These are phyloP conservation scores for Portevinia maculata DNA, from an alignment of 2,888 invertebrate genomes.

Conservation along the genomic window DNA sequence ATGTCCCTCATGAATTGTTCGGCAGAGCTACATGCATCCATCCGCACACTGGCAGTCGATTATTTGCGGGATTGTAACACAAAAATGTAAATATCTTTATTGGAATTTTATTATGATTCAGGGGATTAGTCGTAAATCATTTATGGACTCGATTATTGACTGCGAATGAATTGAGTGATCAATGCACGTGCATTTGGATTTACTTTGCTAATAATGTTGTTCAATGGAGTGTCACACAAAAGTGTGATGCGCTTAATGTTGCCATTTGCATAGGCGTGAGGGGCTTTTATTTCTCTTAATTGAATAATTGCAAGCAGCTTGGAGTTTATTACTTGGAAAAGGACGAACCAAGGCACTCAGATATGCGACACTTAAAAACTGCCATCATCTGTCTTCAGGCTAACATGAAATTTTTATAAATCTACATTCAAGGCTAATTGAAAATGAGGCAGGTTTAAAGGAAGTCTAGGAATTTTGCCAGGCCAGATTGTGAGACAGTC, in stretches of 20 bases:
- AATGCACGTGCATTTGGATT: conserved; percentile 17
- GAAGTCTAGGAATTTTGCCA: too few relatives aligned
- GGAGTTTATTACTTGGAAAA: too few relatives aligned
- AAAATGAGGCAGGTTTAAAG: too few relatives aligned
- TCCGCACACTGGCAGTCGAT: background rate
- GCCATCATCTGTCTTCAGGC: too few relatives aligned
- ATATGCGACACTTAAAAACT: too few relatives aligned
- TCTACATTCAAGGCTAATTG: too few relatives aligned
- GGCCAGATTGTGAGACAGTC: too few relatives aligned
- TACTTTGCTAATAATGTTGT: conserved; percentile 22
- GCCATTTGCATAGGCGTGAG: background rate
- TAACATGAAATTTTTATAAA: too few relatives aligned
- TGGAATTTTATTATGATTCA: conserved; percentile 57
- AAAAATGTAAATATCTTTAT: conserved; percentile 53
- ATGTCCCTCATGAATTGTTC: background rate
- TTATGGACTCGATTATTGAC: conserved; percentile 23
- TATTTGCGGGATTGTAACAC: background rate
- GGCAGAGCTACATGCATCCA: too few relatives aligned
- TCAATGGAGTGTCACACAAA: conserved; percentile 15
- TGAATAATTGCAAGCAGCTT: too few relatives aligned
- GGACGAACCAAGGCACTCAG: too few relatives aligned
- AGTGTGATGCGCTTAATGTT: conserved; percentile 11
- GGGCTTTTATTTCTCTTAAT: background rate
- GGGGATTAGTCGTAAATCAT: conserved; percentile 42
- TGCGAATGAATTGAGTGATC: conserved; percentile 6